Conservation (phyloP, 2,113 vertebrate genomes). For the Rissa tridactyla region DNA sequence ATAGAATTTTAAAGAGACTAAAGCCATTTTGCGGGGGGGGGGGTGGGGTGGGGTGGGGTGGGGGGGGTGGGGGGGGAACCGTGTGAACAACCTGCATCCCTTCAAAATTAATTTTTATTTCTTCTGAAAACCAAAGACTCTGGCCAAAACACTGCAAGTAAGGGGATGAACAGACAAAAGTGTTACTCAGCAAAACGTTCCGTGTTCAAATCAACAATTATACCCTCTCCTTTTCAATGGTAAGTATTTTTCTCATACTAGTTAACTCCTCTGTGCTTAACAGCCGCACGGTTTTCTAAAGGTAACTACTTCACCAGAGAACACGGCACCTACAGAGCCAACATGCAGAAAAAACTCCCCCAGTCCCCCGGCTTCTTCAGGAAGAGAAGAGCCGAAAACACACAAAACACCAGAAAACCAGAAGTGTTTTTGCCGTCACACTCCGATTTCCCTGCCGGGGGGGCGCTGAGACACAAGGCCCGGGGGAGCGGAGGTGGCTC, state of each 20-base stretch:
- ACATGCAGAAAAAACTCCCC: neutral
- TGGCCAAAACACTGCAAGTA: neutral
- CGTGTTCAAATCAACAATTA: rapidly evolving
- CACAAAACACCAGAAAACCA: rapidly evolving
- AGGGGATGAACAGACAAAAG: neutral
- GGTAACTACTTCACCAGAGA: neutral
- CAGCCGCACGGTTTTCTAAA: neutral
- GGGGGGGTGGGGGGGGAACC: too few species aligned
- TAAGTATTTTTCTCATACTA: neutral
- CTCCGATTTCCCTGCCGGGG: rapidly evolving
- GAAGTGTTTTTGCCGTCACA: rapidly evolving
- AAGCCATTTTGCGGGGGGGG: neutral
- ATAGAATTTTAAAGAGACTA: neutral
- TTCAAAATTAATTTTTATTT: neutral
- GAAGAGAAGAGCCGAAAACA: neutral
- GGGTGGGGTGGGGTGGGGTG: too few species aligned
- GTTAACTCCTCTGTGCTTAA: neutral
- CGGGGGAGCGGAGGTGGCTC: rapidly evolving
- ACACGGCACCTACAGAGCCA: too few species aligned
- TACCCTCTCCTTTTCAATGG: neutral
- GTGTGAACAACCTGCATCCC: neutral
- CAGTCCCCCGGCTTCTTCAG: neutral
- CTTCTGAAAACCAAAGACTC: neutral
- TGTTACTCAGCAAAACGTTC: neutral
- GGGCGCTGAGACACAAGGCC: neutral